Evolutionary conservation across 1,140 invertebrate species (phyloP), one percentile per base, ranked within the genome.

Genomic region (Tribolium madens): DNA sequence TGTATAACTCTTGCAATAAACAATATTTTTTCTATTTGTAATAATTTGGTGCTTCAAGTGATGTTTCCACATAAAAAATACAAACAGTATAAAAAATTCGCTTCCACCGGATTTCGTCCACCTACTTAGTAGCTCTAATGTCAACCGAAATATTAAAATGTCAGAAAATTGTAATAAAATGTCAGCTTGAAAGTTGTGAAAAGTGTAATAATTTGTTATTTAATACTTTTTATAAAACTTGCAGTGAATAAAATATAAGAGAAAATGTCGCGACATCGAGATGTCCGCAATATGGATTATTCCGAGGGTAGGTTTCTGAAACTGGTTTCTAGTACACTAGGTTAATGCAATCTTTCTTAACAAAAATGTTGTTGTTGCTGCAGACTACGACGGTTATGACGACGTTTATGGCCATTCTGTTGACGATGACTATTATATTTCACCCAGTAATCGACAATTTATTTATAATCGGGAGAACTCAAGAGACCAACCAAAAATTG

Each of bases 351-450:
- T 79, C 76, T 60, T 77, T 36, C 48, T 42, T 42, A 12, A 21
- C 7, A 26, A 26, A 26, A 76, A 73, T 77, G 6, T 76, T 78
- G 12, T 73, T 53, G 76, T 69, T 73, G 69, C 83, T 80, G 75
- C 77, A 94, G 96, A 97, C 84, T 97, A 95, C 86, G 95, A 97
- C 83, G 93, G 91, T 53, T 96, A 95, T 84, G 94, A 97, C 83
- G 95, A 97, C 88, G 91, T 96, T 75, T 97, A 97, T 85, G 96
- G 96, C 1, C 94, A 96, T 86, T 97, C 96, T 13, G 91, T 97
- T 15, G 96, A 98, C 87, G 94, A 96, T 83, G 95, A 96, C 82
- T 93, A 91, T 84, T 94, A 93, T 84, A 91, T 97, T 75, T 98
- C 96, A 17, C 96, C 97, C 3, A 93, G 92, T 83, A 95, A 96